Percentiles rank a stretch among this genome's conserved stretches.
Conservation (phyloP, 2,797 vertebrate genomes). For the Lates japonicus region DNA sequence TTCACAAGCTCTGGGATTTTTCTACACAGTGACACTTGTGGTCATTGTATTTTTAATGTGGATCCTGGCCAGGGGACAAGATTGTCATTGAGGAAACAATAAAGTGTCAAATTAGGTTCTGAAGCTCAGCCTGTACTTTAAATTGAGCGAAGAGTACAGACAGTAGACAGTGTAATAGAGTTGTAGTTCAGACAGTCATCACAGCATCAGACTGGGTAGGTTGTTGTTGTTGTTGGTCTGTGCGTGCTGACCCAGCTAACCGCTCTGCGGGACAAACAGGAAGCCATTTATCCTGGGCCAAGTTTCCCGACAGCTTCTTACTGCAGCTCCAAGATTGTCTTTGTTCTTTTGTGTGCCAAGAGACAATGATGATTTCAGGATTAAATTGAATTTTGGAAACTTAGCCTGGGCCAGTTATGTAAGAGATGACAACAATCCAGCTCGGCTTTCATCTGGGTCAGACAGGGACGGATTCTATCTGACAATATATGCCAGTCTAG, state of each 20-base stretch:
- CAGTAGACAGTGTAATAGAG: conserved; percentile 28
- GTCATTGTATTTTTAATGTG: conserved; percentile 24
- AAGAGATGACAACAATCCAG: conserved; percentile 42
- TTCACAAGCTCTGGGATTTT: conserved; percentile 22
- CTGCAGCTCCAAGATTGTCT: conserved; percentile 60
- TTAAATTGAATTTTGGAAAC: conserved; percentile 63
- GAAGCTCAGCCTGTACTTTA: conserved; percentile 16
- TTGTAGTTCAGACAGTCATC: conserved; percentile 40
- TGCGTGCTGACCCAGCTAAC: conserved; percentile 70
- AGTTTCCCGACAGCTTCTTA: conserved; percentile 64
- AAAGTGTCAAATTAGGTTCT: conserved; percentile 40
- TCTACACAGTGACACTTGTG: conserved; percentile 27
- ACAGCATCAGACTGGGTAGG: conserved; percentile 34
- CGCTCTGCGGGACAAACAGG: conserved; percentile 70
- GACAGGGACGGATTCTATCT: neutral
- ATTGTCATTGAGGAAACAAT: conserved; percentile 44
- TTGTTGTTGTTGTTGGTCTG: conserved; percentile 55
- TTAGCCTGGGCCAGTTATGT: conserved; percentile 50
- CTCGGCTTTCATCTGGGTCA: conserved; percentile 35
- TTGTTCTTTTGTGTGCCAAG: conserved; percentile 63
- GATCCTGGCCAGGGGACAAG: conserved; percentile 11
- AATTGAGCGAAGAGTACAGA: conserved; percentile 19
- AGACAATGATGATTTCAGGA: conserved; percentile 67
- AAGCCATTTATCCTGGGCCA: conserved; percentile 79
- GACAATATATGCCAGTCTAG: neutral